Evolutionary conservation across 1,140 invertebrate genomes (phyloP).

Genomic region (Triops cancriformis): DNA sequence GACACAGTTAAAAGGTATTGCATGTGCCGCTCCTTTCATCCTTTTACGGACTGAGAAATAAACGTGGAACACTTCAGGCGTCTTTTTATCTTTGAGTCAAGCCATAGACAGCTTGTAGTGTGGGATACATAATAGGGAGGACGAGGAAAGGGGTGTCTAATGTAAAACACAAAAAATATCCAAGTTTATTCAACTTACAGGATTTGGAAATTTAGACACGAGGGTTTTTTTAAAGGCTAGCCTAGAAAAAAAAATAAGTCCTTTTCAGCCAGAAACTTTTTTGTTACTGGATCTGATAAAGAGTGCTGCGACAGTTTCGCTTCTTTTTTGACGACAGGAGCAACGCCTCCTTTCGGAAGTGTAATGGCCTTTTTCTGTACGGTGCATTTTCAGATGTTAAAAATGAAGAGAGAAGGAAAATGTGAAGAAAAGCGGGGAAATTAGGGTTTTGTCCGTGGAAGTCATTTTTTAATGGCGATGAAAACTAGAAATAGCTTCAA

Average conservation of each 20-base stretch:
- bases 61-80: neutral
- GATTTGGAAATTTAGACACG: neutral
- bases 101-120: neutral
- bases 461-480: neutral
- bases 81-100: neutral
- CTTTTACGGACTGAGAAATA: neutral
- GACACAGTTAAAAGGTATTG: neutral
- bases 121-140: neutral
- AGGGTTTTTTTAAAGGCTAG: neutral
- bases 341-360: neutral
- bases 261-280: neutral
- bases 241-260: neutral
- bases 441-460: neutral
- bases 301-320: neutral
- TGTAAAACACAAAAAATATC: neutral
- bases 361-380: neutral
- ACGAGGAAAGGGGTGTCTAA: neutral
- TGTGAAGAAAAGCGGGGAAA: neutral
- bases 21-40: slow-evolving; percentile 4
- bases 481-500: neutral
- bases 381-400: neutral
- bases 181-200: neutral
- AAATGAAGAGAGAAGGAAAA: neutral
- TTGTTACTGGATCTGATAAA: neutral
- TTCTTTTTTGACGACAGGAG: neutral